A percentile compares a stretch with the other conserved stretches of the same genome.
Evolutionary conservation across 2,888 invertebrate species (phyloP).

Genomic region (Acleris laterana): DNA sequence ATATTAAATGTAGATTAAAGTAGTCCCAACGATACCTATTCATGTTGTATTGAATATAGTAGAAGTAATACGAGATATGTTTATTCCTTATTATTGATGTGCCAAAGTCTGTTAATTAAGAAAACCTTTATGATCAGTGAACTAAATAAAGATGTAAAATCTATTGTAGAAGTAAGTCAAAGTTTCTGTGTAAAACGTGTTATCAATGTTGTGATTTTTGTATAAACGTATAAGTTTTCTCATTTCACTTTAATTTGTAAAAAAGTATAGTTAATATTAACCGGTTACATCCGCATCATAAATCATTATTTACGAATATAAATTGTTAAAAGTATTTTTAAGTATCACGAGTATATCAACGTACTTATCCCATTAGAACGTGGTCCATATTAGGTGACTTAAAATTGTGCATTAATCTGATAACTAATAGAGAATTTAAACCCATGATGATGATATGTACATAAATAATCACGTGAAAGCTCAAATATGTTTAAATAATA

Average conservation of each 20-base stretch:
- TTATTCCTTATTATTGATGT: constrained; percentile 66
- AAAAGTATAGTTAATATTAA: constrained; percentile 51
- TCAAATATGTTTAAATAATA: constrained; percentile 78
- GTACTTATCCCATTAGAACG: constrained; percentile 72
- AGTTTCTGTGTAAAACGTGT: constrained; percentile 55
- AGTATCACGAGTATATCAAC: constrained; percentile 40
- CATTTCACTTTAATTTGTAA: constrained; percentile 42
- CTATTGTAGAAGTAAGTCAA: constrained; percentile 43
- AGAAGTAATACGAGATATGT: constrained; percentile 37
- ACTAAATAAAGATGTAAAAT: constrained; percentile 52
- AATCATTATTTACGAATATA: constrained; percentile 45
- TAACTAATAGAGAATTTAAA: constrained; percentile 67
- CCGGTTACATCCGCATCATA: constrained; percentile 46
- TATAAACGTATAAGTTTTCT: constrained; percentile 38
- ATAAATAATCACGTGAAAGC: constrained; percentile 78
- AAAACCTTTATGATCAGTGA: constrained; percentile 49
- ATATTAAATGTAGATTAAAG: constrained; percentile 8
- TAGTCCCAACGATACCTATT: constrained; percentile 30
- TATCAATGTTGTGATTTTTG: constrained; percentile 68
- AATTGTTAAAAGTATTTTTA: constrained; percentile 44
- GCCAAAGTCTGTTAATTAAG: constrained; percentile 54
- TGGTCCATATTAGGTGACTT: constrained; percentile 84
- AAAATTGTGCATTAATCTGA: constrained; percentile 80
- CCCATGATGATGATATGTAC: constrained; percentile 63
- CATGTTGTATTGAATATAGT: constrained; percentile 16